Evolutionary conservation across 1,140 invertebrate genomes (phyloP).

Genomic region (Caenorhabditis briggsae): DNA sequence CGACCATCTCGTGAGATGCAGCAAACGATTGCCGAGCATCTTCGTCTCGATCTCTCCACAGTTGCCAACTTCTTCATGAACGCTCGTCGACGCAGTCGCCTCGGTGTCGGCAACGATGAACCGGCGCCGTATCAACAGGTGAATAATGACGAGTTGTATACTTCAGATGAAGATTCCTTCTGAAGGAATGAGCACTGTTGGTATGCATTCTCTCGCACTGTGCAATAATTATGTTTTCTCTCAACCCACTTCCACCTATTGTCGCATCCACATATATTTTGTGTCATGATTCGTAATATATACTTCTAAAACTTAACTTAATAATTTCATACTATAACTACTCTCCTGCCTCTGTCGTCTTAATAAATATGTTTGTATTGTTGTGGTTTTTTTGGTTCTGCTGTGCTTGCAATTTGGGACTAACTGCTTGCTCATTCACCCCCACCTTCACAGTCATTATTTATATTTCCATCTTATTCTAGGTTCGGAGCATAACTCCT

Average conservation of each 20-base stretch:
- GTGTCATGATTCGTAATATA: too few species aligned
- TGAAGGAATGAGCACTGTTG: not conserved
- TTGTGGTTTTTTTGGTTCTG: not conserved
- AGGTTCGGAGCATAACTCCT: not conserved
- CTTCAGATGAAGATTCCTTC: too few species aligned
- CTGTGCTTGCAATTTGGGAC: not conserved
- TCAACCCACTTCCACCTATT: not conserved
- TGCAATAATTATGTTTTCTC: not conserved
- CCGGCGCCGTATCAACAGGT: slow-evolving; percentile 69
- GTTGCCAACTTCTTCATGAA: slow-evolving; percentile 99
- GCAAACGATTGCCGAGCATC: slow-evolving; percentile 95
- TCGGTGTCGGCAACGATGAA: slow-evolving; percentile 63
- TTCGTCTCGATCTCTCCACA: slow-evolving; percentile 96
- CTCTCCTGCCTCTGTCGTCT: not conserved
- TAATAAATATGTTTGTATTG: slow-evolving; percentile 7
- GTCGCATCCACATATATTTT: too few species aligned
- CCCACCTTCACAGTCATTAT: not conserved
- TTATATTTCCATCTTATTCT: too few species aligned
- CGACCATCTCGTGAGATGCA: slow-evolving; percentile 99
- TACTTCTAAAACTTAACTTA: too few species aligned
- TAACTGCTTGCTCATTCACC: not conserved
- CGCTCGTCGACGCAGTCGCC: slow-evolving; percentile 84
- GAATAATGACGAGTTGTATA: not conserved
- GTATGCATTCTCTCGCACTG: not conserved
- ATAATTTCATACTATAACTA: too few species aligned